Evolutionary conservation across 2,797 vertebrate species (phyloP), one percentile per base, ranked within the genome.

Genomic region (Manis javanica): DNA sequence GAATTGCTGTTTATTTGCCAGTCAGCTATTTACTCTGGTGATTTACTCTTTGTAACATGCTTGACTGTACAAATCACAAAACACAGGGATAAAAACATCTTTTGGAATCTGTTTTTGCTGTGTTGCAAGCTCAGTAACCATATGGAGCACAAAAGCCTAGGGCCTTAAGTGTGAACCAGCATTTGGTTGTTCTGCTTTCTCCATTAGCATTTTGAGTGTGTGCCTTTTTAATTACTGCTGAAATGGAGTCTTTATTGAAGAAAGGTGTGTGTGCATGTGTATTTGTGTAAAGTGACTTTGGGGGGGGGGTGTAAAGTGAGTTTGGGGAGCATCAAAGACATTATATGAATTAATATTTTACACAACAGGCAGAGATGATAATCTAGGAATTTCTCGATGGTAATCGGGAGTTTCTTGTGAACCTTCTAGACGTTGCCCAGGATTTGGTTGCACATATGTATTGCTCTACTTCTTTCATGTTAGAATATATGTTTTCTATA

Each of bases 31-130:
- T 97, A 55, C 93, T 96, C 87, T 96, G 63, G 93, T 96, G 93
- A 82, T 37, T 94, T 96, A 93, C 93, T 94, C 93, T 96, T 96
- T 94, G 74, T 96, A 72, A 90, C 87, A 94, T 97, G 94, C 95
- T 79, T 91, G 93, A 71, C 83, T 96, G 90, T 84, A 87, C 81
- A 96, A 97, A 96, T 96, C 89, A 95, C 87, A 95, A 81, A 97
- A 72, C n/a, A 93, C 82, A 92, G 46, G 91, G 63, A 96, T 95
- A 87, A 96, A 94, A 94, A 64, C 37, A 79, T 91, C 71, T 93
- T 95, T 94, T 53, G 26, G 84, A 90, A 79, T 93, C 93, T 74
- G 61, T 91, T 75, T 97, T 91, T 97, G 87, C 55, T 92, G 37
- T 90, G 37, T 85, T 94, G 37, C 10, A 93, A 90, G 64, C 74